Percentiles rank a stretch among this genome's conserved stretches.
Conservation (phyloP, 2,113 vertebrate species). For the Lampris megalopsis region DNA sequence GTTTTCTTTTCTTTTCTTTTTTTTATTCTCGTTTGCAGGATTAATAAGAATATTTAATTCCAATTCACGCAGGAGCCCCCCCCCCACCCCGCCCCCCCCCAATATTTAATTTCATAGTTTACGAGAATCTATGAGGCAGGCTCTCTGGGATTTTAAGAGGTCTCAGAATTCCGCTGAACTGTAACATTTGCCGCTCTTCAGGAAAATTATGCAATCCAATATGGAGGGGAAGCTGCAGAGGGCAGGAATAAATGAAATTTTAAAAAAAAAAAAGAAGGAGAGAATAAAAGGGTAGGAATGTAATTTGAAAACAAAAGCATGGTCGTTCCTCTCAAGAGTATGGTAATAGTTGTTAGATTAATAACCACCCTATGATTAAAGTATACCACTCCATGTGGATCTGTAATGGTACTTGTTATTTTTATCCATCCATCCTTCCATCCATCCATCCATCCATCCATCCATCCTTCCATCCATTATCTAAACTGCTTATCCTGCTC, state of each 20-base stretch:
- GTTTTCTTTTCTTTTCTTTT: conserved; percentile 23
- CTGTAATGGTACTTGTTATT: conserved; percentile 12
- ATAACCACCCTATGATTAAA: conserved; percentile 62
- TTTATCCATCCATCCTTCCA: conserved; percentile 11
- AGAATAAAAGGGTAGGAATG: conserved; percentile 29
- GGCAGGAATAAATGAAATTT: conserved; percentile 31
- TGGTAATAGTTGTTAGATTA: conserved; percentile 57
- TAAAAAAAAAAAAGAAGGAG: not conserved
- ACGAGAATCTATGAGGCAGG: conserved; percentile 63
- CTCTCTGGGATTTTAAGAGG: conserved; percentile 63
- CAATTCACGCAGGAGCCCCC: conserved; percentile 66
- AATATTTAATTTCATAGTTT: conserved; percentile 77
- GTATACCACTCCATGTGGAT: conserved; percentile 10
- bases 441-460: too few species aligned
- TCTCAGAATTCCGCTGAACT: conserved; percentile 65
- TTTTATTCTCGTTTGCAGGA: conserved; percentile 57
- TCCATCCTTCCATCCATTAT: too few species aligned
- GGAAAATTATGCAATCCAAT: conserved; percentile 66
- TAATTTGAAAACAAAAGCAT: conserved; percentile 54
- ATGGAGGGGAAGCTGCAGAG: conserved; percentile 39
- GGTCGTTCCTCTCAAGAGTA: conserved; percentile 49
- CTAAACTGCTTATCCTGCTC: too few species aligned
- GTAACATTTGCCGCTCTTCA: conserved; percentile 70
- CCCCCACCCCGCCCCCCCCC: too few species aligned
- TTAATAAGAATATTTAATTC: conserved; percentile 76